Conservation (phyloP, 2,113 vertebrate species). For the Ceuthmochares aereus region DNA sequence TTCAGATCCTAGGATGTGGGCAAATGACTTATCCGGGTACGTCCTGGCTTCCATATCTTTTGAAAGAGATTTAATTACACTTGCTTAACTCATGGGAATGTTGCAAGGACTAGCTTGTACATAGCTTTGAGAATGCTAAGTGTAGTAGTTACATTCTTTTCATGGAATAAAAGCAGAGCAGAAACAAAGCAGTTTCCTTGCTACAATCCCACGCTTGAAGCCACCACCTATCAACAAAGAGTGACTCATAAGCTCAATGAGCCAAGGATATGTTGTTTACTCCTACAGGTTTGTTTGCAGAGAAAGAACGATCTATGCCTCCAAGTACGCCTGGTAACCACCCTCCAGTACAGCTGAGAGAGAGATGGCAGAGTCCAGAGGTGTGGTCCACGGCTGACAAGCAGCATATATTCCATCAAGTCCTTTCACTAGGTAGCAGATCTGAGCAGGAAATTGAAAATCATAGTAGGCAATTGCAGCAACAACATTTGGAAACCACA, state of each 20-base stretch:
- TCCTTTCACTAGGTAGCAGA: not conserved
- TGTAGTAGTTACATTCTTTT: not conserved
- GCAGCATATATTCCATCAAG: not conserved
- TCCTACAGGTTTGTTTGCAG: constrained; percentile 50
- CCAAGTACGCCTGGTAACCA: not conserved
- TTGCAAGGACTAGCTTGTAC: not conserved
- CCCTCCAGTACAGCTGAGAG: not conserved
- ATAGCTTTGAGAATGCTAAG: not conserved
- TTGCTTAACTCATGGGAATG: not conserved
- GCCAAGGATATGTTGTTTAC: constrained; percentile 39
- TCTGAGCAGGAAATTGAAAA: not conserved
- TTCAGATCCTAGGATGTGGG: not conserved
- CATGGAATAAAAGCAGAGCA: constrained; percentile 11
- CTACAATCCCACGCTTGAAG: constrained; percentile 23
- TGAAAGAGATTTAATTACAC: not conserved
- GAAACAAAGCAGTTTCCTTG: constrained; percentile 36
- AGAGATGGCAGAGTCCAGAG: constrained; percentile 2
- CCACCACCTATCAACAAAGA: constrained; percentile 33
- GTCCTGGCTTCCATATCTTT: not conserved
- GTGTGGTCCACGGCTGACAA: not conserved
- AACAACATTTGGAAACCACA: not conserved
- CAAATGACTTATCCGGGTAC: not conserved
- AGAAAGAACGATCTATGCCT: not conserved
- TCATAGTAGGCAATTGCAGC: not conserved
- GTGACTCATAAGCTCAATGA: constrained; percentile 39